Evolutionary conservation across 2,888 invertebrate genomes (phyloP).

Genomic region (Stenichneumon culpator): DNA sequence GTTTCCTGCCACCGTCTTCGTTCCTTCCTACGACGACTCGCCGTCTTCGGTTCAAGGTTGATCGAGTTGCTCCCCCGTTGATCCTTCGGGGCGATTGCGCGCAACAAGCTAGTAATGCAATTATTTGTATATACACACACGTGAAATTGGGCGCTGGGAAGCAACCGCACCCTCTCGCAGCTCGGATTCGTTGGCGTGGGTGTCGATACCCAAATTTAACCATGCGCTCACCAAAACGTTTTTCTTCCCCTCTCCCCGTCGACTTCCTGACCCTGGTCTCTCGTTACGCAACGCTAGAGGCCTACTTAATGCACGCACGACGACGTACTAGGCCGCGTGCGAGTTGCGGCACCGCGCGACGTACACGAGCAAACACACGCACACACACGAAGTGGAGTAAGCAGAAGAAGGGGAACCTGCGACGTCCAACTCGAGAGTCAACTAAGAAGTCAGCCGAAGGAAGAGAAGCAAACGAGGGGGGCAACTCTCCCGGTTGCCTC

Average conservation of each 20-base stretch:
- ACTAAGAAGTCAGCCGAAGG: slow-evolving; percentile 68
- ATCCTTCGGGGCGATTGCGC: slow-evolving; percentile 1
- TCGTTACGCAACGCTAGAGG: slow-evolving; percentile 69
- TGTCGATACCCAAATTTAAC: slow-evolving; percentile 31
- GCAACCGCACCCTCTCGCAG: background rate
- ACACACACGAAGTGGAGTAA: slow-evolving; percentile 38
- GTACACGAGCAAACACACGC: background rate
- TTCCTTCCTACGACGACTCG: slow-evolving; percentile 12
- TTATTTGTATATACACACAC: background rate
- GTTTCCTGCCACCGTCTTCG: slow-evolving; percentile 21
- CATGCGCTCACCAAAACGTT: slow-evolving; percentile 11
- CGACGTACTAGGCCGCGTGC: slow-evolving; percentile 26
- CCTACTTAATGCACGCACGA: slow-evolving; percentile 59
- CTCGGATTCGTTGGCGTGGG: slow-evolving; percentile 29
- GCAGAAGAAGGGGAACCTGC: slow-evolving; percentile 58
- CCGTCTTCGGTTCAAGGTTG: slow-evolving; percentile 23
- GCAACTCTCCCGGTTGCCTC: slow-evolving; percentile 39
- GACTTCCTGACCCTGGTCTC: slow-evolving; percentile 47
- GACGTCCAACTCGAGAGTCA: slow-evolving; percentile 68
- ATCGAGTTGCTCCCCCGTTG: slow-evolving; percentile 23
- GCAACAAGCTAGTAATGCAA: background rate
- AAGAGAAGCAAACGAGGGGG: slow-evolving; percentile 31
- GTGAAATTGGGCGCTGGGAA: background rate
- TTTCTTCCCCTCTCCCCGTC: slow-evolving; percentile 1
- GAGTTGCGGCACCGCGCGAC: slow-evolving; percentile 21